phyloP scores from a whole-genome alignment of 2,797 vertebrate genomes.

The Dendrocincla tyrannina region DNA sequence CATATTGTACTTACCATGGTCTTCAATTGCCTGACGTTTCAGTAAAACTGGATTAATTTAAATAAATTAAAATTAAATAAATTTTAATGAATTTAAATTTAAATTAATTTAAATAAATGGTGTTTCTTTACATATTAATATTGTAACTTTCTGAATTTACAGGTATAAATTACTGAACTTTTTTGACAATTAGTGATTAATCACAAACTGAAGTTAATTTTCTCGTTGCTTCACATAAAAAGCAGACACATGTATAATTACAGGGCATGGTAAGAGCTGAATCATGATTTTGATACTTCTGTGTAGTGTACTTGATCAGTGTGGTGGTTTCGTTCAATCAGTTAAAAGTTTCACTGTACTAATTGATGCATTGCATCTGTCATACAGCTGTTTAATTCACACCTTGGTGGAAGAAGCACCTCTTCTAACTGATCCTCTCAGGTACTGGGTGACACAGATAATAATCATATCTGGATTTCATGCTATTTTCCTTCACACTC shows the following conservation, averaged over 20 bases:
- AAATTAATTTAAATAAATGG: constrained; percentile 2
- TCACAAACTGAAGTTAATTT: background rate
- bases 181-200: constrained; percentile 1
- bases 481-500: background rate
- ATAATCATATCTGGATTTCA: background rate
- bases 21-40: background rate
- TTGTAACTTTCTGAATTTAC: background rate
- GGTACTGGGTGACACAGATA: background rate
- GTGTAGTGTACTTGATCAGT: background rate
- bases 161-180: background rate
- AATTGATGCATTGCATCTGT: background rate
- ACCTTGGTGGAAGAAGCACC: background rate
- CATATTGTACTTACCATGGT: background rate
- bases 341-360: background rate
- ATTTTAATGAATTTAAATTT: too few relatives aligned
- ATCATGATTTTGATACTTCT: background rate
- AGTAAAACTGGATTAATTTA: constrained; percentile 10
- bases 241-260: background rate
- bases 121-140: background rate
- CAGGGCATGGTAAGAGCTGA: background rate
- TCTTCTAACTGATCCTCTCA: background rate
- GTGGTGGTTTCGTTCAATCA: background rate
- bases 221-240: background rate
- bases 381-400: background rate
- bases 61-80: background rate